Conservation (phyloP, 1,140 invertebrate genomes). For the Zaprionus vittiger region DNA sequence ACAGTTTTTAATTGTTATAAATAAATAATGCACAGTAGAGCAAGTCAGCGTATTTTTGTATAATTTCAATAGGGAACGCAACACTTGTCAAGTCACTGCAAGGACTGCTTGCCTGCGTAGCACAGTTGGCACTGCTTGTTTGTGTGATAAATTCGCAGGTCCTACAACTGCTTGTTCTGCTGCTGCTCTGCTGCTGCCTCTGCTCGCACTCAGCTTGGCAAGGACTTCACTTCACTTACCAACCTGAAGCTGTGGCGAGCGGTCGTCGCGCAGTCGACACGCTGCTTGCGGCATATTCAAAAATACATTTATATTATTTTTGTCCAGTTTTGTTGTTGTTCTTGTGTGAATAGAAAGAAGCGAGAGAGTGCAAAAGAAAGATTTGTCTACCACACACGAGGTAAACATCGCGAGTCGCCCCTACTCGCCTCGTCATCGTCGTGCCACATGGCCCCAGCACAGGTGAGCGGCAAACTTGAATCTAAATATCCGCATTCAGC, state of each 20-base stretch:
- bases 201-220: constrained; percentile 5
- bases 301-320: not conserved
- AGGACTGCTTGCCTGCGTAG: not conserved
- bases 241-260: constrained; percentile 63
- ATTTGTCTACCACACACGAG: not conserved
- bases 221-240: constrained; percentile 52
- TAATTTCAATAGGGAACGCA: too few relatives aligned
- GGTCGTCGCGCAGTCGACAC: constrained; percentile 27
- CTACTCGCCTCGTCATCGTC: not conserved
- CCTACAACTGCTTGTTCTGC: constrained; percentile 20
- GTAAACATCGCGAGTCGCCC: constrained; percentile 8
- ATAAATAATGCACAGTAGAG: too few relatives aligned
- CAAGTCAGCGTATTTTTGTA: too few relatives aligned
- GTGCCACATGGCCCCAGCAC: constrained; percentile 29
- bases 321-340: not conserved
- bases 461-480: constrained; percentile 21
- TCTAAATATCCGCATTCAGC: constrained; percentile 4
- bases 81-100: not conserved
- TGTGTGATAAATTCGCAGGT: constrained; percentile 4
- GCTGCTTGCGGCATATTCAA: constrained; percentile 1
- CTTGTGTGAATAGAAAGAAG: not conserved
- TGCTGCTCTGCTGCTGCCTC: constrained; percentile 5
- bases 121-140: not conserved
- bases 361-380: not conserved
- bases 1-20: too few relatives aligned